Evolutionary conservation across 2,888 invertebrate species (phyloP), one percentile per base, ranked within the genome.

Genomic region (Nasonia oneida): DNA sequence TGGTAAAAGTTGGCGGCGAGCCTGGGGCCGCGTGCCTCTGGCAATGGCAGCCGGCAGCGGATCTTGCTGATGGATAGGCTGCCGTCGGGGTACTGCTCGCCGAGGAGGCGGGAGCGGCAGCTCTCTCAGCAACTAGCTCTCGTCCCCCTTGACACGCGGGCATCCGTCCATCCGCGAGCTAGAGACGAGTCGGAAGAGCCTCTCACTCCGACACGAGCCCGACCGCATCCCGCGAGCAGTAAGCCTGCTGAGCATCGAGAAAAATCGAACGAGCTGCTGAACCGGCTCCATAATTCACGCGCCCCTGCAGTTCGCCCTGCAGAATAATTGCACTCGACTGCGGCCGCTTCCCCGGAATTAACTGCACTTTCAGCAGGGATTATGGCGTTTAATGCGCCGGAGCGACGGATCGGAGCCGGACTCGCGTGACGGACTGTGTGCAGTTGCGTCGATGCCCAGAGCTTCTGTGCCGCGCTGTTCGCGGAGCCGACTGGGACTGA

Each of bases 41-140:
- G 85, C 89, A 83, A 88, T 92, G 91, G 91, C 92, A 92, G 92
- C 89, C 86, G 88, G 87, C 87, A 89, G 89, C 89, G 88, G 89
- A 89, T 89, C 90, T 89, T 89, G 90, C 91, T 91, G 91, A 92
- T 92, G 90, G 91, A 92, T 92, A 91, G 91, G 89, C 90, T 91
- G 42, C 73, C 73, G 73, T 8, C 37, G 37, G 6, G 23, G n/a
- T 61, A 61, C 57, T 18, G 18, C 18, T 18, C 57, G 57, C n/a
- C 57, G 57, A 61, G n/a, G 57, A 14, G 15, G 18, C 53, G 39
- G 39, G 73, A n/a, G 73, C 18, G 67, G 12, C 33, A 67, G n/a
- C 23, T 37, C 37, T 37, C 37, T 37, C 37, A 3, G 29, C 29
- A 29, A 4, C 37, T 37, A 37, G 37, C 57, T 61, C 57, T n/a